phyloP scores from a whole-genome alignment of 2,113 vertebrate genomes.

The Bufo bufo region DNA sequence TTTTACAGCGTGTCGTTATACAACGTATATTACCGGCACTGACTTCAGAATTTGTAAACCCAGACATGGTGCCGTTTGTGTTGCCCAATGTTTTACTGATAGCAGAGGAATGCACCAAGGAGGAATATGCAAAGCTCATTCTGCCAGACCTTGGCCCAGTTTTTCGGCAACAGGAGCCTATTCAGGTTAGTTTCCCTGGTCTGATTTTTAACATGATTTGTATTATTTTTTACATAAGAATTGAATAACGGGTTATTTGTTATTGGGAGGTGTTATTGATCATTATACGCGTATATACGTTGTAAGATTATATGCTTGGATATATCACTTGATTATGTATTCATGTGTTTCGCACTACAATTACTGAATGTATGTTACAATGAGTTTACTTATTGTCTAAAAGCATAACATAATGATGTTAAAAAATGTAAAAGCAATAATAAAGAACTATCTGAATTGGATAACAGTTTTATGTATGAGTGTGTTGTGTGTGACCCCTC shows the following conservation, averaged over 20 bases:
- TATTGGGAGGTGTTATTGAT: no score
- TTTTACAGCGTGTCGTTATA: conserved; percentile 87
- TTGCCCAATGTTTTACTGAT: conserved; percentile 96
- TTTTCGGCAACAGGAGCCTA: conserved; percentile 96
- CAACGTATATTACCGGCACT: conserved; percentile 91
- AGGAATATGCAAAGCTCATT: conserved; percentile 90
- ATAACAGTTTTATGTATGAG: not conserved
- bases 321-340: no score
- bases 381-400: no score
- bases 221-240: not conserved
- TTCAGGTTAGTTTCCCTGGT: conserved; percentile 82
- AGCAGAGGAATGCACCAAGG: conserved; percentile 97
- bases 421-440: no score
- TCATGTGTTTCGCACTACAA: no score
- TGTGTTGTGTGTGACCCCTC: not conserved
- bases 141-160: conserved; percentile 93
- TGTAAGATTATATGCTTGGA: no score
- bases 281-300: no score
- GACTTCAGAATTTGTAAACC: conserved; percentile 95
- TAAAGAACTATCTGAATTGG: no score
- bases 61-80: conserved; percentile 98
- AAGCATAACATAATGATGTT: no score
- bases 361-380: no score
- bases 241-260: no score
- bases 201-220: no score